phyloP scores from a whole-genome alignment of 1,140 invertebrate genomes.

The Eriosoma lanigerum region DNA sequence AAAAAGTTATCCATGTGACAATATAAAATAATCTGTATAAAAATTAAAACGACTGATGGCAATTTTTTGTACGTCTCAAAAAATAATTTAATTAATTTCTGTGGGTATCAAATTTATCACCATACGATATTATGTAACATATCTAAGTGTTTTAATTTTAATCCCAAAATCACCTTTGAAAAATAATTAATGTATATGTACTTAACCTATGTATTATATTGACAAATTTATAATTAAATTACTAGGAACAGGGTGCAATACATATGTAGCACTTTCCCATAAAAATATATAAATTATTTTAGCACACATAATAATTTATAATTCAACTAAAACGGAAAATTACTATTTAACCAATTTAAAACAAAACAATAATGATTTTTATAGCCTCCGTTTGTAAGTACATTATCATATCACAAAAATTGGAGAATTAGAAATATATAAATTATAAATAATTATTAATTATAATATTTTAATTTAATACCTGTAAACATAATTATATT shows the following conservation, averaged over 20 bases:
- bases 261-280: not conserved
- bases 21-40: not conserved
- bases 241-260: not conserved
- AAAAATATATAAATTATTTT: not conserved
- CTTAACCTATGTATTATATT: not conserved
- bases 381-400: not conserved
- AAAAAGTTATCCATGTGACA: not conserved
- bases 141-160: not conserved
- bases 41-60: not conserved
- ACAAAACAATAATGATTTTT: not conserved
- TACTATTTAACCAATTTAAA: not conserved
- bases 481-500: conserved; percentile 15
- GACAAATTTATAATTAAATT: not conserved
- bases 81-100: not conserved
- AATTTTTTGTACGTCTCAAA: not conserved
- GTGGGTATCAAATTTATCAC: not conserved
- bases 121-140: not conserved
- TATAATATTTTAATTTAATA: not conserved
- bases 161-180: not conserved
- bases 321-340: not conserved
- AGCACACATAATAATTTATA: not conserved
- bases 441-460: not conserved
- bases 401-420: conserved; percentile 17
- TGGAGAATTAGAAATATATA: not conserved
- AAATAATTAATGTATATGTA: not conserved